These are phyloP conservation scores for Drosophila parthenogenetica DNA, from an alignment of 2,888 invertebrate species.

Conservation along the genomic window DNA sequence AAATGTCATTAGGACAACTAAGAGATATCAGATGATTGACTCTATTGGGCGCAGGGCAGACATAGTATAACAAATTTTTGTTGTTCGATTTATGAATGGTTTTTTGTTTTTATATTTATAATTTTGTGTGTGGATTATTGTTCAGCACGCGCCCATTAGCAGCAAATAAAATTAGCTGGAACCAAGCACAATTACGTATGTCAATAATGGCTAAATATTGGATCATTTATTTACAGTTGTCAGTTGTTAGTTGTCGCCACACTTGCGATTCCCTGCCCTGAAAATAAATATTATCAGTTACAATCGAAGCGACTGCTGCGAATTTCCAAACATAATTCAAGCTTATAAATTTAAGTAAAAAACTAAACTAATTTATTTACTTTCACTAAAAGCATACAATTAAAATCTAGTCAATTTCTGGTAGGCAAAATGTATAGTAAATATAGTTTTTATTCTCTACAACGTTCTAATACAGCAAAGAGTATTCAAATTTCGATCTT, in stretches of 20 bases:
- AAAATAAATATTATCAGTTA: not conserved
- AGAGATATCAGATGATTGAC: slow-evolving; percentile 32
- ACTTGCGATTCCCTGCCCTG: slow-evolving; percentile 2
- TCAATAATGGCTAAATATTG: slow-evolving; percentile 50
- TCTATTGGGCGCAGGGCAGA: slow-evolving; percentile 4
- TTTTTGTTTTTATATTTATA: not conserved
- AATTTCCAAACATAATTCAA: no score
- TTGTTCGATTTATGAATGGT: slow-evolving; percentile 3
- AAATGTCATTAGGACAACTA: slow-evolving; percentile 44
- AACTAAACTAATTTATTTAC: no score
- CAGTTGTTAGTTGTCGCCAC: slow-evolving; percentile 15
- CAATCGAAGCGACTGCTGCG: no score
- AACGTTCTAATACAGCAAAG: no score
- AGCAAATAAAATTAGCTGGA: slow-evolving; percentile 30
- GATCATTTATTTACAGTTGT: no score
- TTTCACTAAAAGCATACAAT: no score
- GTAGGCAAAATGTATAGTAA: no score
- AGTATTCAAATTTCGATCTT: no score
- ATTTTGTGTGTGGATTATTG: slow-evolving; percentile 16
- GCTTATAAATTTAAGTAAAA: no score
- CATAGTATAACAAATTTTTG: not conserved
- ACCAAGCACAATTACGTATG: slow-evolving; percentile 42
- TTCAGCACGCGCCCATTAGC: slow-evolving; percentile 33
- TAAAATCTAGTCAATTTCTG: no score
- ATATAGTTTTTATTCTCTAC: no score